A percentile compares a stretch with the other conserved stretches of the same genome.
These are phyloP conservation scores for Drosophila subpulchrella DNA, from an alignment of 1,140 invertebrate genomes.

Conservation along the genomic window DNA sequence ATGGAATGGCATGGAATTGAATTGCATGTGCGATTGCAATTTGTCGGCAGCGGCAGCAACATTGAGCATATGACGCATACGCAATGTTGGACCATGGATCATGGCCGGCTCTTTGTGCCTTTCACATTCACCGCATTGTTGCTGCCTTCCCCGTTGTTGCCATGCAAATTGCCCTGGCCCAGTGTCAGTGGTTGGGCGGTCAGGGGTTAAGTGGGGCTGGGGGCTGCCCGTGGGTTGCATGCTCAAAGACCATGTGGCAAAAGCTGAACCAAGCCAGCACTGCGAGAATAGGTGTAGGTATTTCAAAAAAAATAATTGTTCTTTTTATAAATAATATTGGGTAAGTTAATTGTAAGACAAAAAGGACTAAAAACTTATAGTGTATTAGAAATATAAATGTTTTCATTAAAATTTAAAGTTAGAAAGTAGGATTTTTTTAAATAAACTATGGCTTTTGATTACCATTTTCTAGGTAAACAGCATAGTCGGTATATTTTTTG, in stretches of 20 bases:
- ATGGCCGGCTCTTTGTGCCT: slow-evolving; percentile 30
- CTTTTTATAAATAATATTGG: no score
- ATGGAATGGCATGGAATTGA: slow-evolving; percentile 5
- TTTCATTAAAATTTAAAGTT: no score
- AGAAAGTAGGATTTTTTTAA: no score
- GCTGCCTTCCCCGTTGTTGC: slow-evolving; percentile 14
- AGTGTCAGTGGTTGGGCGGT: slow-evolving; percentile 18
- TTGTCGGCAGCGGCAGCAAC: slow-evolving; percentile 37
- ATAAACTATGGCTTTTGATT: no score
- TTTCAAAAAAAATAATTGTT: no score
- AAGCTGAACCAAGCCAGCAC: slow-evolving; percentile 8
- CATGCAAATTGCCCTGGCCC: slow-evolving; percentile 44
- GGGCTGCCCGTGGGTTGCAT: slow-evolving; percentile 24
- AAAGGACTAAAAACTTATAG: no score
- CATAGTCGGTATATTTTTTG: no score
- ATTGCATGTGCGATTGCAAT: slow-evolving; percentile 58
- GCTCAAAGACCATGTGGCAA: slow-evolving; percentile 30
- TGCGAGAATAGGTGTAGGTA: neutral
- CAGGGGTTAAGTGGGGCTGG: slow-evolving; percentile 10
- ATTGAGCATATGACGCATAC: slow-evolving; percentile 58
- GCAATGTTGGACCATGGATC: slow-evolving; percentile 58
- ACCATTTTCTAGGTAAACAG: no score
- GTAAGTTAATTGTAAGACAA: no score
- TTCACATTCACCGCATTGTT: neutral
- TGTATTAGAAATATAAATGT: no score